phyloP scores from a whole-genome alignment of 1,140 invertebrate genomes.

The Caenorhabditis brenneri region DNA sequence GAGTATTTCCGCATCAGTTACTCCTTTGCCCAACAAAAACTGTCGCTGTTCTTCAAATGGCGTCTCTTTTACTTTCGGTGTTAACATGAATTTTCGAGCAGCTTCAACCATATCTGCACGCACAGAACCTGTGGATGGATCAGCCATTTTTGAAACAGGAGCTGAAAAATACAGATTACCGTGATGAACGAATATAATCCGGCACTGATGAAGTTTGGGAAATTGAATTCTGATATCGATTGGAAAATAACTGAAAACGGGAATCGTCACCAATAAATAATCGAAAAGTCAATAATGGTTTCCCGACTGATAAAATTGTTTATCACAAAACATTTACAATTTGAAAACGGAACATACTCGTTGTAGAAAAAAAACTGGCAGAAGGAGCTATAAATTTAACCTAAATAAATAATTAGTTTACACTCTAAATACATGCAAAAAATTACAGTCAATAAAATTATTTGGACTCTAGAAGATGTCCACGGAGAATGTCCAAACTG shows the following conservation, averaged over 20 bases:
- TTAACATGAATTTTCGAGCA: conserved; percentile 49
- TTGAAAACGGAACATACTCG: conserved; percentile 3
- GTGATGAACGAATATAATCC: no score
- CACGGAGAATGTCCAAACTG: conserved; percentile 54
- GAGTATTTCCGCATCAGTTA: conserved; percentile 43
- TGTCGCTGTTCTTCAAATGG: conserved; percentile 50
- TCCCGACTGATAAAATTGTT: conserved; percentile 18
- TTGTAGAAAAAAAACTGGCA: conserved; percentile 8
- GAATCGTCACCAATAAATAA: background rate
- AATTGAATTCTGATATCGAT: background rate
- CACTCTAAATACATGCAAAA: background rate
- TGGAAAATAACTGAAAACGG: background rate
- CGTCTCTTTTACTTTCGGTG: conserved; percentile 50
- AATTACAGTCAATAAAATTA: background rate
- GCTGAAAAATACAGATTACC: no score
- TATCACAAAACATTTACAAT: conserved; percentile 9
- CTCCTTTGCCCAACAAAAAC: conserved; percentile 51
- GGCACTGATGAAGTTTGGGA: no score
- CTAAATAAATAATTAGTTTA: background rate
- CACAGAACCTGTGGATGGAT: background rate
- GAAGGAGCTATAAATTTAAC: background rate
- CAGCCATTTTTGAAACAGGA: background rate
- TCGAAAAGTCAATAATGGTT: background rate
- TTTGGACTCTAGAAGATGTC: background rate
- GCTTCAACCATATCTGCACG: conserved; percentile 49